Evolutionary conservation across 2,888 invertebrate genomes (phyloP).

Genomic region (Archips xylosteana): DNA sequence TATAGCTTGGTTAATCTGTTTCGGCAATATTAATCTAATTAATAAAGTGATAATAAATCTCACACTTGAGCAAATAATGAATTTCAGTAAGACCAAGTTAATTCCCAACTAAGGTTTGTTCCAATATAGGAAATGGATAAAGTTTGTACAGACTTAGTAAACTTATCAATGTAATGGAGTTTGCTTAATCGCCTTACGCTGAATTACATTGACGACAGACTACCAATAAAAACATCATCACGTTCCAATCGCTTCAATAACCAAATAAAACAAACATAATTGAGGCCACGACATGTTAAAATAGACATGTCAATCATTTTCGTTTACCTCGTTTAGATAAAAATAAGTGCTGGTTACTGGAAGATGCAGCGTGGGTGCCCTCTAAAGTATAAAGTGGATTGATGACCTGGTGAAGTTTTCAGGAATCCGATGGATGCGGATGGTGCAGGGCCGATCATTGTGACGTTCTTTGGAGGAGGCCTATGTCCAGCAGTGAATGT

Average conservation of each 20-base stretch:
- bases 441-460: too few species aligned
- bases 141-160: slow-evolving; percentile 55
- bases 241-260: background rate
- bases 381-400: too few species aligned
- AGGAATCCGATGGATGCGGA: too few species aligned
- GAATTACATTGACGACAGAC: slow-evolving; percentile 26
- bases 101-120: slow-evolving; percentile 51
- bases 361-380: too few species aligned
- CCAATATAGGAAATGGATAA: slow-evolving; percentile 54
- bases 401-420: too few species aligned
- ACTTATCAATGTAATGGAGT: slow-evolving; percentile 63
- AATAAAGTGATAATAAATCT: background rate
- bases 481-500: too few species aligned
- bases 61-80: slow-evolving; percentile 27
- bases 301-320: background rate
- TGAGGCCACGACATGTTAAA: background rate
- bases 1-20: background rate
- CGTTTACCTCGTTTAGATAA: background rate
- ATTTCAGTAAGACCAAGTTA: slow-evolving; percentile 37
- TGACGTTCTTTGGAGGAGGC: too few species aligned
- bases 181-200: slow-evolving; percentile 52
- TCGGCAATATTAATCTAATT: background rate
- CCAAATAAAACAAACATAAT: background rate
- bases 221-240: slow-evolving; percentile 16
- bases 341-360: too few species aligned